A percentile compares a stretch with the other conserved stretches of the same genome.
Conservation (phyloP, 1,140 invertebrate species). For the Paraescarpia echinospica region DNA sequence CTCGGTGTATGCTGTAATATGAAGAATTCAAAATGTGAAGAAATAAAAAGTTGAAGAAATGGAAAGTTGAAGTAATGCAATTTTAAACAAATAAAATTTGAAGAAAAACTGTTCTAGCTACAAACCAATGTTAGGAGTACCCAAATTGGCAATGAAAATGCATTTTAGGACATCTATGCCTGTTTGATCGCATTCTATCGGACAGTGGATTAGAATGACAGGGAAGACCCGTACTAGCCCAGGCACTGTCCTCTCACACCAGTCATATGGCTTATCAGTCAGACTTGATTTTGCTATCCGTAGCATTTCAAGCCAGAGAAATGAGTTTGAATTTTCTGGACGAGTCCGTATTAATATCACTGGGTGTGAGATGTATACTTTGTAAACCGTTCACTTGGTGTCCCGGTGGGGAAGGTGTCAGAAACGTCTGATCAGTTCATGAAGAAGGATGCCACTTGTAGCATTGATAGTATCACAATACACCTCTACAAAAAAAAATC, state of each 20-base stretch:
- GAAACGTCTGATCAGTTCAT: neutral
- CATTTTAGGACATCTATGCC: neutral
- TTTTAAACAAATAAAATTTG: neutral
- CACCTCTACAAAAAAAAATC: too few species aligned
- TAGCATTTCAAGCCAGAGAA: too few species aligned
- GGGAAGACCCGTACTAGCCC: neutral
- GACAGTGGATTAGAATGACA: neutral
- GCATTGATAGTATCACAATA: too few species aligned
- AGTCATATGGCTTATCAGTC: neutral
- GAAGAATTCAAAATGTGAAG: too few species aligned
- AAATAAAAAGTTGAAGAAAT: too few species aligned
- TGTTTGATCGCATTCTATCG: neutral
- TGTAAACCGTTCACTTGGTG: neutral
- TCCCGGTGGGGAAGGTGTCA: neutral
- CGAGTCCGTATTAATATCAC: neutral
- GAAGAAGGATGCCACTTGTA: too few species aligned
- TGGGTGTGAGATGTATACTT: neutral
- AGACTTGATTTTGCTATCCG: neutral
- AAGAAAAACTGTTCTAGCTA: neutral
- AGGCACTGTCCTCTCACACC: neutral
- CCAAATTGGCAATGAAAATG: neutral
- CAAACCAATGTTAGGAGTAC: neutral
- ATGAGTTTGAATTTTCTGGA: neutral
- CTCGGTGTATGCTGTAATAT: too few species aligned
- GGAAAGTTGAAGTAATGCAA: too few species aligned